Evolutionary conservation across 2,113 vertebrate genomes (phyloP).

Genomic region (Menura novaehollandiae): DNA sequence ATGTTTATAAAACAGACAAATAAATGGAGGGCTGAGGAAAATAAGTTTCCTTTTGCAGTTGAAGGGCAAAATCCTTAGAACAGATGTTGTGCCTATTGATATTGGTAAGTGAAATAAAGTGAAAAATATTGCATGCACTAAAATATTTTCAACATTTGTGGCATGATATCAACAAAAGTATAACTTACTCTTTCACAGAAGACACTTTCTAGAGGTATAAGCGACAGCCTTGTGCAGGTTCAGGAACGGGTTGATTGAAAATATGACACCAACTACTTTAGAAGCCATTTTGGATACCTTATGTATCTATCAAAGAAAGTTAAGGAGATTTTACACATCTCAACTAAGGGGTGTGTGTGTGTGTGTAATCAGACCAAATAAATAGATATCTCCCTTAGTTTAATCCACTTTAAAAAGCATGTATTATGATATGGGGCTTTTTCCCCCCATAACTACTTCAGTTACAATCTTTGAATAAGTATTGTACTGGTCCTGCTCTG

Average conservation of each 20-base stretch:
- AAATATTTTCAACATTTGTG: not conserved
- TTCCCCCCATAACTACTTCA: not conserved
- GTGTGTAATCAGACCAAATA: not conserved
- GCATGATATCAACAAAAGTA: not conserved
- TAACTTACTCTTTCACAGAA: not conserved
- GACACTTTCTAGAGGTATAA: not conserved
- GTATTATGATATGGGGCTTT: fast-evolving
- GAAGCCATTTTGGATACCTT: not conserved
- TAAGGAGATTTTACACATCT: not conserved
- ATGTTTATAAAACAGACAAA: not conserved
- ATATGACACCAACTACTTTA: not conserved
- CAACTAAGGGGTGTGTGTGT: not conserved
- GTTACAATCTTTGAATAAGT: not conserved
- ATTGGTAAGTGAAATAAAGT: not conserved
- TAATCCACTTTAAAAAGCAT: not conserved
- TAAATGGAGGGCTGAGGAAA: not conserved
- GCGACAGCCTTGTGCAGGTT: not conserved
- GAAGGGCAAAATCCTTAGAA: not conserved
- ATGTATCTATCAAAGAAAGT: not conserved
- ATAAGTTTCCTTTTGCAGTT: not conserved
- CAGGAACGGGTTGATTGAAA: not conserved
- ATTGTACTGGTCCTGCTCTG: not conserved
- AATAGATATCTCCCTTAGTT: not conserved
- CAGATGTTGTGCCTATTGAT: not conserved
- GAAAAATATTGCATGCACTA: not conserved